Conservation (phyloP, 2,113 vertebrate genomes). For the Labeo catla region DNA sequence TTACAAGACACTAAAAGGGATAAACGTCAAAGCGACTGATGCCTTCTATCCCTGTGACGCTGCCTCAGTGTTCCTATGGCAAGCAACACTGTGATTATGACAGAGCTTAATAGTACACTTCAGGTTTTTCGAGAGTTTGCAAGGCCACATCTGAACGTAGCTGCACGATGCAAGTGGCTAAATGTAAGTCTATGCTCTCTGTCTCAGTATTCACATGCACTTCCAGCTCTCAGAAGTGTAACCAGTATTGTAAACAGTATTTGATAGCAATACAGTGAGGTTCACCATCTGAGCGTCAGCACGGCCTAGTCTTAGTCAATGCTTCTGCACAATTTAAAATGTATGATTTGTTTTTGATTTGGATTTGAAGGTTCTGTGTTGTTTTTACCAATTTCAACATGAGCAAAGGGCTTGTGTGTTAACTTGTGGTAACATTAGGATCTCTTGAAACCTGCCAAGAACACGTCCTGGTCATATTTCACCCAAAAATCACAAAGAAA, state of each 20-base stretch:
- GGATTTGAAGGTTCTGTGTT: constrained; percentile 1
- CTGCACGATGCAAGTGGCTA: neutral
- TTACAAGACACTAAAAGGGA: constrained; percentile 20
- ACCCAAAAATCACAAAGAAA: neutral
- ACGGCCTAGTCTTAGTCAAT: constrained; percentile 16
- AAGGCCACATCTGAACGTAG: neutral
- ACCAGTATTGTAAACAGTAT: constrained; percentile 59
- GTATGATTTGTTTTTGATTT: constrained; percentile 8
- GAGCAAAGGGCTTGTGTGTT: constrained; percentile 13
- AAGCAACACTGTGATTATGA: constrained; percentile 38
- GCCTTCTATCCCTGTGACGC: neutral
- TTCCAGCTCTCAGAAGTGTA: constrained; percentile 48
- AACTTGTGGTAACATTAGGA: neutral
- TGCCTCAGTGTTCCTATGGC: constrained; percentile 7
- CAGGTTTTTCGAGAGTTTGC: constrained; percentile 8
- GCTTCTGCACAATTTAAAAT: constrained; percentile 25
- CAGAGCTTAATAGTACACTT: constrained; percentile 19
- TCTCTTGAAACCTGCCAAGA: neutral
- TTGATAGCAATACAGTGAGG: constrained; percentile 50
- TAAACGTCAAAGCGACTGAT: neutral
- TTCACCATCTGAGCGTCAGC: constrained; percentile 43
- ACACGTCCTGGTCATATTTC: neutral
- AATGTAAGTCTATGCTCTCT: constrained; percentile 35
- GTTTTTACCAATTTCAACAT: constrained; percentile 34
- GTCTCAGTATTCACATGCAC: constrained; percentile 55